A percentile compares a stretch with the other conserved stretches of the same genome.
These are phyloP conservation scores for Gorsachius magnificus DNA, from an alignment of 2,797 vertebrate genomes.

Conservation along the genomic window DNA sequence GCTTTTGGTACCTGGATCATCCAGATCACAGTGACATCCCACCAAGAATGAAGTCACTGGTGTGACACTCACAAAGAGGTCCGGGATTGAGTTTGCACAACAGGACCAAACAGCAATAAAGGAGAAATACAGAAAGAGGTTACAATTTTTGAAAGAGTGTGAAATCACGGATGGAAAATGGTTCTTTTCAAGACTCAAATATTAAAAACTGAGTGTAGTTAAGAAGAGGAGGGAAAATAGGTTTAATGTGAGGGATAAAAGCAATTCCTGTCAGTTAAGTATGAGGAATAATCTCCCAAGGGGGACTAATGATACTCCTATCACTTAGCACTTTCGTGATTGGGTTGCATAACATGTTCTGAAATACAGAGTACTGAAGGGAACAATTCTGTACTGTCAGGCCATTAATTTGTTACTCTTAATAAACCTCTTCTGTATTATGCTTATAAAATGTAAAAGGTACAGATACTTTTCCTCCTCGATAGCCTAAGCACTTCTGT, in stretches of 20 bases:
- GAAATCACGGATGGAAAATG: background rate
- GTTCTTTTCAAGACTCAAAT: background rate
- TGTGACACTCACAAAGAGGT: rapidly evolving
- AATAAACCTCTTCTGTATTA: background rate
- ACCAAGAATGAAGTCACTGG: background rate
- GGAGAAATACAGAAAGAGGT: background rate
- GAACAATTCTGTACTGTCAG: background rate
- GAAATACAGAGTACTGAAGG: background rate
- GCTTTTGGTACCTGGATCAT: background rate
- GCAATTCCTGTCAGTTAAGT: background rate
- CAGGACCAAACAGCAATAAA: background rate
- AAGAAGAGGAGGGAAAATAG: background rate
- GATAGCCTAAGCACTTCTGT: background rate
- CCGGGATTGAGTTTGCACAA: background rate
- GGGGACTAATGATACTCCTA: background rate
- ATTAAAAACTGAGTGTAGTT: background rate
- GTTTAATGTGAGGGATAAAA: background rate
- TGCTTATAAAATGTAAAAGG: background rate
- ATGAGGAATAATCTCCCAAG: background rate
- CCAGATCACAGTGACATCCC: background rate
- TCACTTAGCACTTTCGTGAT: background rate
- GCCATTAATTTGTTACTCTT: background rate
- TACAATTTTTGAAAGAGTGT: background rate
- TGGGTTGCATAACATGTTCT: background rate
- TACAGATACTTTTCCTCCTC: background rate